Base-by-base conservation (phyloP, 2,797 vertebrate genomes). In the Hyperoplus lanceolatus region DNA sequence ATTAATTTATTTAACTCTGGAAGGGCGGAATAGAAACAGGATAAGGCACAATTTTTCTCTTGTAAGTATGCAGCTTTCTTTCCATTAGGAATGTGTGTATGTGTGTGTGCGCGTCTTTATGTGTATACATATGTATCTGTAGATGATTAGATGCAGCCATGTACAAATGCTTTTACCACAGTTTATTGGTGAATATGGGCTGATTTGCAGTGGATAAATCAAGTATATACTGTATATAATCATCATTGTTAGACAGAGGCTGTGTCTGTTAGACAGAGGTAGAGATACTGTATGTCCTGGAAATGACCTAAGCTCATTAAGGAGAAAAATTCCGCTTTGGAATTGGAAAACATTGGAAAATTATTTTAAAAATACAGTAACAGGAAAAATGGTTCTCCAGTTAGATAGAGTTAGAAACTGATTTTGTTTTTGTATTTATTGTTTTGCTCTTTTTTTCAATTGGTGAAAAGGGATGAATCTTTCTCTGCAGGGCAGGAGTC, bases 1-100 rank as follows among this genome's bases (percentile, higher is more conserved):
- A 42, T 62, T 57, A 16, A 0, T 51, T 66, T 73, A 63, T 84
- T 70, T 82, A 29, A 29, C 46, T 55, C 77, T 67, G 74, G 62
- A 81, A 74, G 59, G 8, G 4, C 6, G 73, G 42, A 50, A 85
- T 39, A 66, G 53, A 83, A 54, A 64, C 45, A 45, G 63, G 66
- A 82, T 72, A 81, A 70, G 56, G 60, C 16, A 54, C 61, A 50
- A 59, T 77, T 75, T 79, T 45, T 60, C 29, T 83, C 57, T 61
- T 85, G 91, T 94, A 85, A 93, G 93, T 94, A 91, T 48, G 54
- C 39, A 6, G 62, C 55, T 80, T 85, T 83, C 74, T 12, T 57
- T 75, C 41, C 45, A 14, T 82, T 76, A 64, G 73, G 77, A 83
- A 70, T 76, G 62, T 80, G 36, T 68, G 59, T 78, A 48, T 15